Conservation (phyloP, 1,140 invertebrate genomes). For the Chironomus striatipennis region DNA sequence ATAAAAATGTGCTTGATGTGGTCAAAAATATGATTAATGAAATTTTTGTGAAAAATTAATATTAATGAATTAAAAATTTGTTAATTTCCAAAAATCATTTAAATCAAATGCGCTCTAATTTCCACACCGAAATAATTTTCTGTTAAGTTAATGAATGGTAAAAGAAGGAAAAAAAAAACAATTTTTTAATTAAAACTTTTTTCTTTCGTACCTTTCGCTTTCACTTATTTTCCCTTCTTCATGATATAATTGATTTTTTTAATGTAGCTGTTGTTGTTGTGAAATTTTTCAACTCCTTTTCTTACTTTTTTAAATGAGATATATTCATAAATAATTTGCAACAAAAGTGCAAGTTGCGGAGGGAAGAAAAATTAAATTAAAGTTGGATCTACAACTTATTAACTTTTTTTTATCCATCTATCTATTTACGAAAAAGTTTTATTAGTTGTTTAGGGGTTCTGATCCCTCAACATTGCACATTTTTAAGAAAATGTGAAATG, state of each 20-base stretch:
- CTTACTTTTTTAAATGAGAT: not conserved
- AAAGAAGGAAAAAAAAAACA: not conserved
- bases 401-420: conserved; percentile 1
- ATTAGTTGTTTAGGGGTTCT: not conserved
- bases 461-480: no score
- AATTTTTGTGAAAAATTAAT: no score
- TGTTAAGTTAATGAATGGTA: not conserved
- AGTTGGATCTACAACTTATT: conserved; percentile 9
- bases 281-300: not conserved
- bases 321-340: not conserved
- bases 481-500: no score
- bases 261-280: not conserved
- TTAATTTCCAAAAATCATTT: no score
- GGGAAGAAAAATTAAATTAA: conserved; percentile 2
- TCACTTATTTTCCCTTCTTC: not conserved
- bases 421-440: not conserved
- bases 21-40: no score
- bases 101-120: no score
- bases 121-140: no score
- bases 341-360: not conserved
- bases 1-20: no score
- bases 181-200: conserved; percentile 11
- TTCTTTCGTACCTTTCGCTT: not conserved
- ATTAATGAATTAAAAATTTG: no score
- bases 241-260: conserved; percentile 6